phyloP scores from a whole-genome alignment of 2,113 vertebrate genomes.

The Australoheros scitulus region DNA sequence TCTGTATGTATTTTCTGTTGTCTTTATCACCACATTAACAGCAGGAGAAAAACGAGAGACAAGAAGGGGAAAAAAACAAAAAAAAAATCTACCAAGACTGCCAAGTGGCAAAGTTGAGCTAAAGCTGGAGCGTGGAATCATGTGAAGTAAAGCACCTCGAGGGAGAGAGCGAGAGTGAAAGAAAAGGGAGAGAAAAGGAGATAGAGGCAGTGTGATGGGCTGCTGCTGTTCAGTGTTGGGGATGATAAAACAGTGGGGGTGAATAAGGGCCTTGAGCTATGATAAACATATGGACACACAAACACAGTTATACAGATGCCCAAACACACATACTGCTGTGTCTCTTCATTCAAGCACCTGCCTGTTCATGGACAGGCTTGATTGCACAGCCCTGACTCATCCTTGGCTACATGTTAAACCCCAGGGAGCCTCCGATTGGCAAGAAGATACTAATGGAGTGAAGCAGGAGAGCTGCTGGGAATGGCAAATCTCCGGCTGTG shows the following conservation, averaged over 20 bases:
- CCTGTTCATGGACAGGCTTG: conserved; percentile 68
- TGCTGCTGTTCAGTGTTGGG: conserved; percentile 71
- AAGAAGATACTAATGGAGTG: conserved; percentile 79
- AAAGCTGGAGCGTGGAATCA: conserved; percentile 78
- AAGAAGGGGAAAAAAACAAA: conserved; percentile 58
- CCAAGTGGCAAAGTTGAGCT: conserved; percentile 81
- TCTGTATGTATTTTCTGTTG: conserved; percentile 74
- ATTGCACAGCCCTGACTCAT: conserved; percentile 80
- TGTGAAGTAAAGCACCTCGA: conserved; percentile 75
- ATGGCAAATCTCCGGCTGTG: conserved; percentile 77
- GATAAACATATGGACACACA: conserved; percentile 70
- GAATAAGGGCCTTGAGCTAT: conserved; percentile 72
- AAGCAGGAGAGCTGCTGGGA: conserved; percentile 78
- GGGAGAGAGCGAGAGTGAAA: conserved; percentile 69
- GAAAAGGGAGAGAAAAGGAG: conserved; percentile 63
- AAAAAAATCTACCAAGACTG: conserved; percentile 67
- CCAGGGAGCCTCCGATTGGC: conserved; percentile 77
- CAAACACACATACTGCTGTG: conserved; percentile 39
- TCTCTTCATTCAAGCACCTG: conserved; percentile 69
- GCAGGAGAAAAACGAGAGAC: conserved; percentile 73
- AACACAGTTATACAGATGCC: conserved; percentile 41
- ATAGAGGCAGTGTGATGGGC: conserved; percentile 66
- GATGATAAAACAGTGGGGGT: conserved; percentile 78
- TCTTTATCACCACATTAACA: conserved; percentile 76
- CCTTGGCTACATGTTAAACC: conserved; percentile 76